Conservation (phyloP, 2,113 vertebrate species). For the Thunnus thynnus region DNA sequence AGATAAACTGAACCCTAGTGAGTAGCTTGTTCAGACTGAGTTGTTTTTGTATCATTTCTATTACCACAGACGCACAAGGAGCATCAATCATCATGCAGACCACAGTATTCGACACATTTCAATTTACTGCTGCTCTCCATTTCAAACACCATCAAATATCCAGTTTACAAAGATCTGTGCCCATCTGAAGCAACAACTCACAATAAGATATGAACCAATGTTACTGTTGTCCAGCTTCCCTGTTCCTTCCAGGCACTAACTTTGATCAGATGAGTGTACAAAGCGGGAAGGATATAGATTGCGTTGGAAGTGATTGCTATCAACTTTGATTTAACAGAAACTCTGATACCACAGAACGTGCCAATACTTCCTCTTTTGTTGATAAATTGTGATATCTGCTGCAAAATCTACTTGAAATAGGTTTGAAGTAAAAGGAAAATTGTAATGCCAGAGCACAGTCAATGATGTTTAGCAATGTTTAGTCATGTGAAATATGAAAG, state of each 20-base stretch:
- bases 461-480: background rate
- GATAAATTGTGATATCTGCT: constrained; percentile 26
- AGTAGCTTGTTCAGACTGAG: background rate
- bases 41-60: constrained; percentile 6
- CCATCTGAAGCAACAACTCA: constrained; percentile 60
- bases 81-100: constrained; percentile 16
- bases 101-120: background rate
- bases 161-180: constrained; percentile 59
- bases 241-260: constrained; percentile 70
- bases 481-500: background rate
- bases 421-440: background rate
- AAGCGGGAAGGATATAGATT: constrained; percentile 33
- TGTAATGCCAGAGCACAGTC: background rate
- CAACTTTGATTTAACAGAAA: constrained; percentile 35
- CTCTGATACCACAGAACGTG: background rate
- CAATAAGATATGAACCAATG: constrained; percentile 45
- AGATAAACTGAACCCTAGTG: background rate
- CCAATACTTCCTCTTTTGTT: constrained; percentile 41
- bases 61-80: background rate
- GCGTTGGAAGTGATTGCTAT: constrained; percentile 49
- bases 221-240: constrained; percentile 57
- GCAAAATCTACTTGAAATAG: constrained; percentile 20
- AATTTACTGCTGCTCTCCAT: constrained; percentile 56
- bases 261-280: constrained; percentile 45
- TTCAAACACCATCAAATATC: constrained; percentile 48